These are phyloP conservation scores for Meiosimyza decipiens DNA, from an alignment of 2,888 invertebrate genomes.

Conservation along the genomic window DNA sequence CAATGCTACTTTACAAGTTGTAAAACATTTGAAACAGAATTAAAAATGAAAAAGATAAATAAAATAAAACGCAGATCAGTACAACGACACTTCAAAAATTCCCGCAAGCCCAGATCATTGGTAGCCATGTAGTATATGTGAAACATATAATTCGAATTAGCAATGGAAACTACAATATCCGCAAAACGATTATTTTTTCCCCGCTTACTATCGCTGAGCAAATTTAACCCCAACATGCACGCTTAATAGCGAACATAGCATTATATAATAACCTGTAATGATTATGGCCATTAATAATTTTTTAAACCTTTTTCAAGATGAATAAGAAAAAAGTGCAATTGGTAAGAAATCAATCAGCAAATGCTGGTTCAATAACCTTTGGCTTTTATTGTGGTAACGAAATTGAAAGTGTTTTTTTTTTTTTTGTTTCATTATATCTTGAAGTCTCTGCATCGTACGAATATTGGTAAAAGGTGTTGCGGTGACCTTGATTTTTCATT, in stretches of 20 bases:
- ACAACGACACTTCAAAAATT: slow-evolving; percentile 10
- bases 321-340: too few relatives aligned
- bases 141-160: not conserved
- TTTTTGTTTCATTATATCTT: not conserved
- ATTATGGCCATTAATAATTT: slow-evolving; percentile 2
- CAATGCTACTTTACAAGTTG: too few relatives aligned
- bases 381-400: slow-evolving; percentile 1
- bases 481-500: slow-evolving; percentile 22
- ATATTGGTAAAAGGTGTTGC: not conserved
- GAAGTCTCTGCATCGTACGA: too few relatives aligned
- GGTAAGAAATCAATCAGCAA: not conserved
- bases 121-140: not conserved
- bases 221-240: not conserved
- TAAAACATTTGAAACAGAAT: too few relatives aligned
- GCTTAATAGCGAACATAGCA: not conserved
- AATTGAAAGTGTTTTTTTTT: slow-evolving; percentile 22
- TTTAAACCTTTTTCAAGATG: not conserved
- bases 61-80: not conserved
- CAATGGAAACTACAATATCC: not conserved
- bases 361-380: slow-evolving; percentile 19
- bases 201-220: not conserved
- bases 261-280: not conserved
- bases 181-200: not conserved
- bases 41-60: too few relatives aligned
- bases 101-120: slow-evolving; percentile 1